These are phyloP conservation scores for Olivierus martensii DNA, from an alignment of 1,140 invertebrate genomes.

Conservation along the genomic window DNA sequence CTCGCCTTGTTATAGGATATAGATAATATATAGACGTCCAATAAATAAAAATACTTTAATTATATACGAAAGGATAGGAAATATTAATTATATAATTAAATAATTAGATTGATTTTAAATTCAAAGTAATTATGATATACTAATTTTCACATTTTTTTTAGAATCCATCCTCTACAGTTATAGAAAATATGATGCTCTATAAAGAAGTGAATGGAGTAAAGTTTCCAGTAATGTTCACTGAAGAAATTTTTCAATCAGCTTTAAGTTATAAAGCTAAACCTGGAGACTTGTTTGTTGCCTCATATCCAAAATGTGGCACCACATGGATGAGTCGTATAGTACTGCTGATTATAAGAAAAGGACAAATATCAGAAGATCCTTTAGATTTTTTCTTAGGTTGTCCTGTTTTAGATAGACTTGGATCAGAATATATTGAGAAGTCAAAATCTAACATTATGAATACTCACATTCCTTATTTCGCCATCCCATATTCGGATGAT, in stretches of 20 bases:
- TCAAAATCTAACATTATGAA: constrained; percentile 29
- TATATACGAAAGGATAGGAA: no score
- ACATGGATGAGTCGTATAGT: constrained; percentile 30
- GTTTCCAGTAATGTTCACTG: no score
- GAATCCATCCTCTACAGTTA: no score
- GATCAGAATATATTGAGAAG: constrained; percentile 1
- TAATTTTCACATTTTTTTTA: no score
- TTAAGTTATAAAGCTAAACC: constrained; percentile 13
- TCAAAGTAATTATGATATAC: no score
- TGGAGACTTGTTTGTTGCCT: constrained; percentile 15
- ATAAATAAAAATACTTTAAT: no score
- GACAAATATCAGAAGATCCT: not conserved
- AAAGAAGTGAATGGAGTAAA: no score
- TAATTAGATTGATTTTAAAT: no score
- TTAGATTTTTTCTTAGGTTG: not conserved
- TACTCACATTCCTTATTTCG: constrained; percentile 57
- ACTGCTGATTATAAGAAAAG: constrained; percentile 6
- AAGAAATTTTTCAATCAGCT: not conserved
- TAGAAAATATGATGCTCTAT: no score
- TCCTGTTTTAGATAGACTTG: constrained; percentile 5
- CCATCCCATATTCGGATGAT: constrained; percentile 38
- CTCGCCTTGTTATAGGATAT: no score
- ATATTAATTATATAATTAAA: no score
- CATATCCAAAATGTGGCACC: constrained; percentile 21
- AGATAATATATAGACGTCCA: no score